These are phyloP conservation scores for Eupithecia centaureata DNA, from an alignment of 2,888 invertebrate genomes.

Conservation along the genomic window DNA sequence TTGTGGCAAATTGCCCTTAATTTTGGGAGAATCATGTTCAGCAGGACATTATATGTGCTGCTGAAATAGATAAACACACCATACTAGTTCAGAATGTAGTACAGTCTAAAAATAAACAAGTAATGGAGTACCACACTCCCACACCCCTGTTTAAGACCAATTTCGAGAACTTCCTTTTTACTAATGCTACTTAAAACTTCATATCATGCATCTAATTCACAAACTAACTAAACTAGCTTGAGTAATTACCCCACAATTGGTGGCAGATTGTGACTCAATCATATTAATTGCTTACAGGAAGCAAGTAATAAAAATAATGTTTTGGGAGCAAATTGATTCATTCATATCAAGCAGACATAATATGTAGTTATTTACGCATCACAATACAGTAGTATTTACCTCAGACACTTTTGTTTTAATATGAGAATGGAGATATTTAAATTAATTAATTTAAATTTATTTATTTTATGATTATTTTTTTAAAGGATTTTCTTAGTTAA, in stretches of 20 bases:
- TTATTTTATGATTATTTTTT: no score
- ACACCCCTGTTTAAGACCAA: slow-evolving; percentile 1
- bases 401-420: not conserved
- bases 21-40: not conserved
- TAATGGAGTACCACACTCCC: not conserved
- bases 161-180: not conserved
- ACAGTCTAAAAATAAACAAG: not conserved
- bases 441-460: no score
- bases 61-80: not conserved
- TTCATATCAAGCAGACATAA: not conserved
- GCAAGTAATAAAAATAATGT: slow-evolving; percentile 5
- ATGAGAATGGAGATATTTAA: no score
- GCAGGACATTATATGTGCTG: not conserved
- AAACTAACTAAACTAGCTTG: not conserved
- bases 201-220: not conserved
- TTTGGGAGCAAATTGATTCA: slow-evolving; percentile 18
- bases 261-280: slow-evolving; percentile 16
- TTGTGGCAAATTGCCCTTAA: not conserved
- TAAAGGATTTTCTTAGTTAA: not conserved
- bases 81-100: not conserved
- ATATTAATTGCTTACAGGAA: slow-evolving; percentile 21
- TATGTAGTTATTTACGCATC: not conserved
- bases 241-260: slow-evolving; percentile 1
- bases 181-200: not conserved
- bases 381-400: not conserved